phyloP scores from a whole-genome alignment of 1,140 invertebrate species.

The Drosophila sp. region DNA sequence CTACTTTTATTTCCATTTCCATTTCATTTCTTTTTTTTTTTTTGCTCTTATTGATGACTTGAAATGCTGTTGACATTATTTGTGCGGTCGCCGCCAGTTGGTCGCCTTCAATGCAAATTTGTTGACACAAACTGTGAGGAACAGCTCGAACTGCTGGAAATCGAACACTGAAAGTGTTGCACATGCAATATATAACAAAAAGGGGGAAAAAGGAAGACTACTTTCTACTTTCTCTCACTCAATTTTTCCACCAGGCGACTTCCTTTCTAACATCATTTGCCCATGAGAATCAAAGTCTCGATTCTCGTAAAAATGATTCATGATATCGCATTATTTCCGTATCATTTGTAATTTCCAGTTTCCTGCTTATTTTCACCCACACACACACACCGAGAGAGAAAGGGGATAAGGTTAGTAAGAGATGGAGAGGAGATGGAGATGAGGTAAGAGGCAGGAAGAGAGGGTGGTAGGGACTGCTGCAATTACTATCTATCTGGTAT shows the following conservation, averaged over 20 bases:
- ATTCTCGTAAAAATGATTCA: constrained; percentile 80
- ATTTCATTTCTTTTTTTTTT: background rate
- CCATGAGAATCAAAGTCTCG: constrained; percentile 77
- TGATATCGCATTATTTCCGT: constrained; percentile 81
- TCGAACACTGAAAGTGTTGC: constrained; percentile 40
- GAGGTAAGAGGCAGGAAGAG: background rate
- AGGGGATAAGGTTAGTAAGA: background rate
- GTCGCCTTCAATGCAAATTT: constrained; percentile 72
- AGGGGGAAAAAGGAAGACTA: background rate
- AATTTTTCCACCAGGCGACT: constrained; percentile 16
- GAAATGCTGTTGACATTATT: constrained; percentile 78
- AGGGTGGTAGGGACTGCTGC: constrained; percentile 40
- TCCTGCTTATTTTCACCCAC: constrained; percentile 75
- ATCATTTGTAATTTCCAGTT: constrained; percentile 81
- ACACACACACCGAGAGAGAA: constrained; percentile 8
- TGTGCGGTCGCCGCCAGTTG: constrained; percentile 70
- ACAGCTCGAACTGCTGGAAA: constrained; percentile 10
- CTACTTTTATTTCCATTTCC: constrained; percentile 4
- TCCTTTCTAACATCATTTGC: constrained; percentile 49
- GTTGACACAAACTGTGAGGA: constrained; percentile 53
- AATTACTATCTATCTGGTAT: constrained; percentile 80
- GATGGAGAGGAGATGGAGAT: no score
- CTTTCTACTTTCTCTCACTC: background rate
- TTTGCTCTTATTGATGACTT: constrained; percentile 63
- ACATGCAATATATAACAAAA: constrained; percentile 34